Percentiles rank a stretch among this genome's conserved stretches.
Conservation (phyloP, 2,797 vertebrate species). For the Cryptoblepharus egeriae region DNA sequence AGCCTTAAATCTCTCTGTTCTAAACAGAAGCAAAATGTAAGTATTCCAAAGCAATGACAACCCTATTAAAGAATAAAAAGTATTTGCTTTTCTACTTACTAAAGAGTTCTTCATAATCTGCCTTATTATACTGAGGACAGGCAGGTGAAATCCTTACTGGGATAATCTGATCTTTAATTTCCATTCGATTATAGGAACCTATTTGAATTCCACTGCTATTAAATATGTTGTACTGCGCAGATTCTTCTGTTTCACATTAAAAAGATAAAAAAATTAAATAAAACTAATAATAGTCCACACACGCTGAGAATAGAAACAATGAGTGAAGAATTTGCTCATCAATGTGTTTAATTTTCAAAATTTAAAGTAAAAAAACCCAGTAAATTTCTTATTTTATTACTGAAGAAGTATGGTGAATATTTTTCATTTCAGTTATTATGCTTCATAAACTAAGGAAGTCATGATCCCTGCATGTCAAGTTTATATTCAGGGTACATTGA, state of each 20-base stretch:
- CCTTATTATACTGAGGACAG: conserved; percentile 14
- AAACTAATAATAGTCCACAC: not conserved
- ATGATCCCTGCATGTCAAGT: not conserved
- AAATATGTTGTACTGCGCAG: conserved; percentile 72
- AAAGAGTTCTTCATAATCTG: conserved; percentile 51
- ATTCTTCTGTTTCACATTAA: conserved; percentile 64
- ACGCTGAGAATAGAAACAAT: not conserved
- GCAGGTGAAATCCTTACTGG: not conserved
- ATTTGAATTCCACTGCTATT: conserved; percentile 88
- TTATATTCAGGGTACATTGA: not conserved
- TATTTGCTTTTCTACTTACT: conserved; percentile 68
- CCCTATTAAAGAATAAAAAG: not conserved
- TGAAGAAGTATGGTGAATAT: not conserved
- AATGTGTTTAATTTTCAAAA: not conserved
- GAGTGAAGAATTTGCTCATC: not conserved
- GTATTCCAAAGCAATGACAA: not conserved
- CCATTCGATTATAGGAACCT: conserved; percentile 86
- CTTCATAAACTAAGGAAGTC: not conserved
- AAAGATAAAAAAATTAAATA: conserved; percentile 30
- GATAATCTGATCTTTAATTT: conserved; percentile 63
- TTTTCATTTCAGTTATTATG: not conserved
- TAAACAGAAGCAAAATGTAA: not conserved
- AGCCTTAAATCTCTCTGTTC: not conserved
- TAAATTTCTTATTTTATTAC: rapidly evolving
- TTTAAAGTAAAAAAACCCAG: conserved; percentile 6